Base-by-base conservation (phyloP, 2,888 invertebrate species). In the Dolichopus griseipennis region DNA sequence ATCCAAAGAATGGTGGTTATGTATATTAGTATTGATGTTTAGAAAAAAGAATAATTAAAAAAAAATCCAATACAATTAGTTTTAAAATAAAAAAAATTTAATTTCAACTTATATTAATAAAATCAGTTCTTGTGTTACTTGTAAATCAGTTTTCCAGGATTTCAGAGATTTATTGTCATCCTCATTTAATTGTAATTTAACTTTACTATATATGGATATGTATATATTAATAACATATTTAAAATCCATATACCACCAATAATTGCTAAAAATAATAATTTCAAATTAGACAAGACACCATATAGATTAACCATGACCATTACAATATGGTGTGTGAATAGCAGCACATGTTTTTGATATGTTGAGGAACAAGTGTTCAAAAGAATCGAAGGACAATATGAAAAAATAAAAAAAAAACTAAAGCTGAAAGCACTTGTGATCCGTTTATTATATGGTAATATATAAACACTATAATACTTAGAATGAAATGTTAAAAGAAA, bases 271-370 rank as follows among this genome's bases (percentile, higher is more conserved):
- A 52, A 52, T 52, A 52, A 52, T 52, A 52, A 52, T 52, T 52
- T 52, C 52, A 52, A 52, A 52, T 52, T 52, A 52, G 52, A 52
- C 6, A 52, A 52, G 52, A 52, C 52, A 52, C n/a, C n/a, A n/a
- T n/a, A n/a, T n/a, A 52, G 52, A 52, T 62, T 15, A 12, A 27
- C 15, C 18, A 8, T 27, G 63, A 63, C 27, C 12, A 67, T 67
- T 69, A 72, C 72, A 73, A 72, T 72, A 73, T 73, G 74, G 74
- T 75, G 76, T 80, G 80, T 79, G 80, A 80, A 78, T 78, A 73
- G 75, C 75, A 80, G 77, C 80, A 80, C 80, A 80, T 80, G 80
- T 78, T 27, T 27, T 27, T 27, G 27, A 27, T 27, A 27, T 27
- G 27, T 27, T 79, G 4, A 52, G 15, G 2, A 41, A 52, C 52